A percentile compares a stretch with the other conserved stretches of the same genome.
Evolutionary conservation across 35 echinoderm and acorn worm species (phyloP).

Genomic region (Patiria miniata): DNA sequence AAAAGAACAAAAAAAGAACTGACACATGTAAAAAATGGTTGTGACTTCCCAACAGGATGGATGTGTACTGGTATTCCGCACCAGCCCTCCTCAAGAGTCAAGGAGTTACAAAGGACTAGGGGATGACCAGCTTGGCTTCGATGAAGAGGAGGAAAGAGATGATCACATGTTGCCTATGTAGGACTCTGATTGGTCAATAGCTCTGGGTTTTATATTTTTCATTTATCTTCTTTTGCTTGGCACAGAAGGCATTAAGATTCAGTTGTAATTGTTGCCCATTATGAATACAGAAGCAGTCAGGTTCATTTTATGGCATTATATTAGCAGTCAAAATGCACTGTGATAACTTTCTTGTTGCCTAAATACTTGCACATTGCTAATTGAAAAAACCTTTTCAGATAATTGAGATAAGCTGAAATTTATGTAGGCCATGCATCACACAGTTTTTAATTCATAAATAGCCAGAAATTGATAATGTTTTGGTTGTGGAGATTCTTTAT

Average conservation of each 20-base stretch:
- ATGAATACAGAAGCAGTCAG: neutral
- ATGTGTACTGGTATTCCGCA: slow-evolving; percentile 72
- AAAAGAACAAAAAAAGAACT: neutral
- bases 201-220: slow-evolving; percentile 8
- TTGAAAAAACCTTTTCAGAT: no score
- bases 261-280: neutral
- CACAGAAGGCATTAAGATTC: neutral
- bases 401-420: no score
- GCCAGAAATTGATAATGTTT: no score
- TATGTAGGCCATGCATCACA: no score
- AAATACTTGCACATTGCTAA: no score
- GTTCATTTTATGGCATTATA: neutral
- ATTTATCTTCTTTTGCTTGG: neutral
- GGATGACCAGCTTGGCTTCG: slow-evolving; percentile 88
- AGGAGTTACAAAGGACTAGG: slow-evolving; percentile 91
- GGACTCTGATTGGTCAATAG: slow-evolving; percentile 44
- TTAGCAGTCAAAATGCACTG: neutral
- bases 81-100: slow-evolving; percentile 36
- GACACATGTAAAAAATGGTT: neutral
- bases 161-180: slow-evolving; percentile 98
- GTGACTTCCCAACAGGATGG: slow-evolving; percentile 78
- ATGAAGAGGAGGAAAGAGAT: slow-evolving; percentile 92
- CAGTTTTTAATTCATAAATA: no score
- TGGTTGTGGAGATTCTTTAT: no score
- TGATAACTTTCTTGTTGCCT: no score